Base-by-base conservation (phyloP, 2,888 invertebrate genomes). In the Tetrapedia diversipes region DNA sequence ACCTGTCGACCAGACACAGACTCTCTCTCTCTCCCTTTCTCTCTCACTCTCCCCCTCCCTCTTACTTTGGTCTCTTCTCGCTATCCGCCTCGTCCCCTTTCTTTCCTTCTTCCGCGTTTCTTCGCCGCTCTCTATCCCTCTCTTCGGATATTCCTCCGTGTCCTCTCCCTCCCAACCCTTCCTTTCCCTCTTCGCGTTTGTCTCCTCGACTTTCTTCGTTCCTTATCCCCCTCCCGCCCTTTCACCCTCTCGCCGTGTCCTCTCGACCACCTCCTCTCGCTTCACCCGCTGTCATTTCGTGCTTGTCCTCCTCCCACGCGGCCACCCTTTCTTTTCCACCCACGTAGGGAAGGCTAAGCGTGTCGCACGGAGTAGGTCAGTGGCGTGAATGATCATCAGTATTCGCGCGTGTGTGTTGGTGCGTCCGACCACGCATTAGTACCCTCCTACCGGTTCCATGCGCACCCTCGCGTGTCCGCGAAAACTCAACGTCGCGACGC, bases 311-410 rank as follows among this genome's bases (percentile, higher is more conserved):
- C 29, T 37, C 24, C 27, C 19, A 32, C 27, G 19, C 39, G 34
- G 53, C 22, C 53, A 63, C 43, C 45, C 56, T 68, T 51, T 64
- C 66, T 56, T 41, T 64, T 61, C 59, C 70, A 34, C 32, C 61
- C 64, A 22, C 70, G 68, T 56, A n/a, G n/a, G 61, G 68, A 76
- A 77, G 75, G 73, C 61, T 61, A 59, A 77, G 73, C 78, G 68
- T 73, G 74, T 51, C 43, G 79, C 83, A 49, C 82, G 80, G 86
- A 86, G 84, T 86, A 86, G 86, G 86, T 86, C 86, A 86, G 86
- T 86, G 82, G 86, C 86, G 86, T 84, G 84, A 84, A 85, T 86
- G 85, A 86, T 86, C 78, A 84, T 84, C 84, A 81, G 82, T 75
- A 82, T 79, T 75, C 39, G 73, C 68, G 66, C 67, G 68, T 27